Conservation (phyloP, 2,797 vertebrate species). For the Pseudotriccus pelzelni region DNA sequence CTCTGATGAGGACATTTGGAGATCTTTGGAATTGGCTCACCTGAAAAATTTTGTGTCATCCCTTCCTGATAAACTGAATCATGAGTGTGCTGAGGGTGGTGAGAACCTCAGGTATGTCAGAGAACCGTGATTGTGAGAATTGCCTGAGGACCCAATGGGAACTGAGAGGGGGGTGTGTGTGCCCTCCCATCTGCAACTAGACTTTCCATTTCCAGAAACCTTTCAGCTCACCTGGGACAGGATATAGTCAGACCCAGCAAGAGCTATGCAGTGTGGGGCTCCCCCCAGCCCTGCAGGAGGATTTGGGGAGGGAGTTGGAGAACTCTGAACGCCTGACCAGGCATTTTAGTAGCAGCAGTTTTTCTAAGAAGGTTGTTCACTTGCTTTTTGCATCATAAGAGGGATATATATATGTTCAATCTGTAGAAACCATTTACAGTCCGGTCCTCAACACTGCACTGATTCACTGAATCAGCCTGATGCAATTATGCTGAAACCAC, state of each 20-base stretch:
- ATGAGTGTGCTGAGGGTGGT: constrained; percentile 93
- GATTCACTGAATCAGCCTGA: neutral
- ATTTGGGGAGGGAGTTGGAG: neutral
- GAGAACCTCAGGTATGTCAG: constrained; percentile 90
- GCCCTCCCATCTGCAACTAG: neutral
- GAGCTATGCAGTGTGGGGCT: neutral
- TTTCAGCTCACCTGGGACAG: neutral
- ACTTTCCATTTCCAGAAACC: neutral
- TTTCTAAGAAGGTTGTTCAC: neutral
- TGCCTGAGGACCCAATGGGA: neutral
- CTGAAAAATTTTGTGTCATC: constrained; percentile 88
- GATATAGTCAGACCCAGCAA: neutral
- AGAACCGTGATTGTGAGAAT: neutral
- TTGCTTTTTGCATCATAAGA: neutral
- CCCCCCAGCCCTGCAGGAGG: rapidly evolving
- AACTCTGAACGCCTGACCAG: neutral
- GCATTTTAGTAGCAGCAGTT: neutral
- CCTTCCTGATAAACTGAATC: constrained; percentile 87
- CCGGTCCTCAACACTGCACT: neutral
- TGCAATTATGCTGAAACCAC: neutral
- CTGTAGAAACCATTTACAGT: neutral
- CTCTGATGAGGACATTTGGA: constrained; percentile 91
- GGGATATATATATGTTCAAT: neutral
- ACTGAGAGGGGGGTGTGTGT: rapidly evolving
- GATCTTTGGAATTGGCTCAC: constrained; percentile 88